A percentile compares a stretch with the other conserved stretches of the same genome.
These are phyloP conservation scores for Linnaemya tessellans DNA, from an alignment of 2,888 invertebrate genomes.

Conservation along the genomic window DNA sequence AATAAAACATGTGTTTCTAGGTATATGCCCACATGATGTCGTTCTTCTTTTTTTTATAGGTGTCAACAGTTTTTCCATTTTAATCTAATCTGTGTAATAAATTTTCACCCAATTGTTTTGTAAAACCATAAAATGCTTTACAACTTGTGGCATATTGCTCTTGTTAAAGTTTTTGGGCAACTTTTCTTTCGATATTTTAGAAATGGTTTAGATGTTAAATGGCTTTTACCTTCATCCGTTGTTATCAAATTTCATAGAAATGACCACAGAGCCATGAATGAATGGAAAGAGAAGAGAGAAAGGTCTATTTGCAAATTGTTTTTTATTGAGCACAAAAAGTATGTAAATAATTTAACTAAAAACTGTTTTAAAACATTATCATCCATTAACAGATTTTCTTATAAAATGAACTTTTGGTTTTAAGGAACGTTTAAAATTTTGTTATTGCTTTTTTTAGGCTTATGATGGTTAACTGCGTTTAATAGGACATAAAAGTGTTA, in stretches of 20 bases:
- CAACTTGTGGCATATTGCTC: conserved; percentile 2
- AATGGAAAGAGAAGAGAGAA: background rate
- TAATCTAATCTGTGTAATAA: background rate
- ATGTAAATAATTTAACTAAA: background rate
- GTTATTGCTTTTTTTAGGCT: too few relatives aligned
- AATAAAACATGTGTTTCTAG: background rate
- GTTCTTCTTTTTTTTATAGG: background rate
- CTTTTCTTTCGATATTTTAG: conserved; percentile 3
- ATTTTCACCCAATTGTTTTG: background rate
- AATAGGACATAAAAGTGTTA: too few relatives aligned
- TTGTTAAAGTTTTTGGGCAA: conserved; percentile 3
- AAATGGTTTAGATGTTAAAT: conserved; percentile 29
- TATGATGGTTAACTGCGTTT: too few relatives aligned
- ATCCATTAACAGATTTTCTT: background rate
- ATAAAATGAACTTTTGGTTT: too few relatives aligned
- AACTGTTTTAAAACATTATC: background rate
- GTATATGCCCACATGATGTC: background rate
- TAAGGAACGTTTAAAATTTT: background rate
- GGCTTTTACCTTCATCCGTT: conserved; percentile 4
- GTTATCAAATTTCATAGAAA: conserved; percentile 25
- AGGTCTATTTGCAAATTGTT: background rate
- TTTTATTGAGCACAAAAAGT: background rate
- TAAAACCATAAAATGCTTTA: conserved; percentile 1
- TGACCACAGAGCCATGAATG: conserved; percentile 11
- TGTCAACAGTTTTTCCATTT: background rate